These are phyloP conservation scores for Disparrhopalites patrizii DNA, from an alignment of 2,888 invertebrate genomes.

Conservation along the genomic window DNA sequence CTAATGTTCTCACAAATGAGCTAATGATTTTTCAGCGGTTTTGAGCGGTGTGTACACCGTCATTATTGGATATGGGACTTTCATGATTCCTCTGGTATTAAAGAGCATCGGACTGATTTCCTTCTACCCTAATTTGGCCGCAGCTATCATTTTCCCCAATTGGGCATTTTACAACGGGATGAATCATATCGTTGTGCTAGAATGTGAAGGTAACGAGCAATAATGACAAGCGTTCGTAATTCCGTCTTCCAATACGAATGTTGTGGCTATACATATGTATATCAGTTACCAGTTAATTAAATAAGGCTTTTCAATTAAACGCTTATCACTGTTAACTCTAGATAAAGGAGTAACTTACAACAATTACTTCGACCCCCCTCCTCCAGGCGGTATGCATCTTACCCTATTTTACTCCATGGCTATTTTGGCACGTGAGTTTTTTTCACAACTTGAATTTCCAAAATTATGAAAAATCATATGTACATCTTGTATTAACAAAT, in stretches of 20 bases:
- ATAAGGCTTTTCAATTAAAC: background rate
- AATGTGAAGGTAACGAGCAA: constrained; percentile 35
- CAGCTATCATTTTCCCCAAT: constrained; percentile 33
- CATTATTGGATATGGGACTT: constrained; percentile 6
- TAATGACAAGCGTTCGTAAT: background rate
- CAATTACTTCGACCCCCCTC: constrained; percentile 11
- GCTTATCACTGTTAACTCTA: background rate
- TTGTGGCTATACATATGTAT: too few species aligned
- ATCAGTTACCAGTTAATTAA: background rate
- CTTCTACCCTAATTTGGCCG: background rate
- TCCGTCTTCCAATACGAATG: background rate
- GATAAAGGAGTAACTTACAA: constrained; percentile 28
- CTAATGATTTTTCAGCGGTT: background rate
- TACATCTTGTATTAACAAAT: background rate
- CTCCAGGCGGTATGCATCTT: background rate
- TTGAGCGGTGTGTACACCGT: constrained; percentile 20
- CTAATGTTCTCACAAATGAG: background rate
- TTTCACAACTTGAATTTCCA: background rate
- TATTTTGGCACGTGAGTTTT: background rate
- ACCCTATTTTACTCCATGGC: background rate
- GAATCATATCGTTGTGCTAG: constrained; percentile 28
- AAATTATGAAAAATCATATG: background rate
- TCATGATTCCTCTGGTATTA: constrained; percentile 16
- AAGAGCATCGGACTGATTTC: constrained; percentile 11
- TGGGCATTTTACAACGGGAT: constrained; percentile 40